Base-by-base conservation (phyloP, 1,140 invertebrate species). In the Drosophila sucinea region DNA sequence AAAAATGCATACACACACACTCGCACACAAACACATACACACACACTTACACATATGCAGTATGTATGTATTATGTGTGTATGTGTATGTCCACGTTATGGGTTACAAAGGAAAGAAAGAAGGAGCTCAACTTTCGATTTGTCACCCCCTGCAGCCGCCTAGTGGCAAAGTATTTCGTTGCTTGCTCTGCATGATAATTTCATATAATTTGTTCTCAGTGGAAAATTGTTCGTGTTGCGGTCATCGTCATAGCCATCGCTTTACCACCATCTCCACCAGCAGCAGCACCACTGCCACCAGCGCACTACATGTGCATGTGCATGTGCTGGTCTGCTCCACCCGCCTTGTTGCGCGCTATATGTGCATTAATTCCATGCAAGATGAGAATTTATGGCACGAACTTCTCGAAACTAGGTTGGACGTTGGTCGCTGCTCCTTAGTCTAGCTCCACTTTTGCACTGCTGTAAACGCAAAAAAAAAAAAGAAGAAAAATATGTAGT, bases 111-210 rank as follows among this genome's bases (percentile, higher is more conserved):
- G 17, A 17, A 17, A 17, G 17, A 17, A 17, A 17, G 71, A 55
- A 23, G 60, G 57, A 57, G 65, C 60, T 61, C 40, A 56, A 76
- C 66, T 70, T 86, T 78, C 67, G 79, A 69, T 79, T 70, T 68
- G 62, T 75, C 64, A 60, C 67, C 35, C 44, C 70, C 70, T 84
- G 78, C 74, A 74, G 60, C 78, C 78, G 60, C 67, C 66, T 38
- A 74, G 80, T 80, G 84, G 84, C 84, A 70, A 83, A 79, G 70
- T 70, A 73, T 73, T 55, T 33, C 55, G 73, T 67, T 79, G 81
- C 80, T 73, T 83, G 70, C 73, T 62, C 85, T 81, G 85, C 84
- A 89, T 90, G 81, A 90, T 90, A 89, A 89, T 89, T 89, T 89
- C 79, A 89, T 89, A 83, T 89, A 89, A 89, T 89, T 89, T 81